Conservation (phyloP, 2,888 invertebrate species). For the Drosophila austrosaltans region DNA sequence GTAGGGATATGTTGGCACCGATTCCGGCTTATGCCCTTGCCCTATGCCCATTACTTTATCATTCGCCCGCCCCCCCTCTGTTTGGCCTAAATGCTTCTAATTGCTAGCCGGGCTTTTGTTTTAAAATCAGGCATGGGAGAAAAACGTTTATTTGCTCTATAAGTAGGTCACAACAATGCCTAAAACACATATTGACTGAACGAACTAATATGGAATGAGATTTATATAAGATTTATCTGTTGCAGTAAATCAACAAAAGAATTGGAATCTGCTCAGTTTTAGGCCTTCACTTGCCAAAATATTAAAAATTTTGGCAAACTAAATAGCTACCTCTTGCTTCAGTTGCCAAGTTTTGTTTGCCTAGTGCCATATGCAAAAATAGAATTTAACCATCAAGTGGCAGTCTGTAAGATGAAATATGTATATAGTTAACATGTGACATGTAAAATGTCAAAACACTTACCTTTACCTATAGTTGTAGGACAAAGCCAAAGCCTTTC, state of each 20-base stretch:
- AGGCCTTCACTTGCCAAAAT: neutral
- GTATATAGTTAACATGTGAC: too few relatives aligned
- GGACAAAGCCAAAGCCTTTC: too few relatives aligned
- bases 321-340: too few relatives aligned
- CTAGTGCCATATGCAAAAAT: too few relatives aligned
- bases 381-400: too few relatives aligned
- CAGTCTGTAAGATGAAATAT: too few relatives aligned
- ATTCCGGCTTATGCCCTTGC: neutral
- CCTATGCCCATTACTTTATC: neutral
- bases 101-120: conserved; percentile 36
- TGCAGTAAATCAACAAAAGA: conserved; percentile 1
- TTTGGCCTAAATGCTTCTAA: conserved; percentile 37
- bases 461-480: too few relatives aligned
- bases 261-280: neutral
- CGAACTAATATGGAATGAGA: neutral
- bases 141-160: conserved; percentile 35
- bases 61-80: neutral
- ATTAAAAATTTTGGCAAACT: too few relatives aligned
- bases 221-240: conserved; percentile 4
- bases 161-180: conserved; percentile 41
- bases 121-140: conserved; percentile 23
- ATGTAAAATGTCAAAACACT: too few relatives aligned
- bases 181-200: too few relatives aligned
- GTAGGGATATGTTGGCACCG: neutral
- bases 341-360: too few relatives aligned